These are phyloP conservation scores for Paedocypris sp. DNA, from an alignment of 2,113 vertebrate genomes.

Conservation along the genomic window DNA sequence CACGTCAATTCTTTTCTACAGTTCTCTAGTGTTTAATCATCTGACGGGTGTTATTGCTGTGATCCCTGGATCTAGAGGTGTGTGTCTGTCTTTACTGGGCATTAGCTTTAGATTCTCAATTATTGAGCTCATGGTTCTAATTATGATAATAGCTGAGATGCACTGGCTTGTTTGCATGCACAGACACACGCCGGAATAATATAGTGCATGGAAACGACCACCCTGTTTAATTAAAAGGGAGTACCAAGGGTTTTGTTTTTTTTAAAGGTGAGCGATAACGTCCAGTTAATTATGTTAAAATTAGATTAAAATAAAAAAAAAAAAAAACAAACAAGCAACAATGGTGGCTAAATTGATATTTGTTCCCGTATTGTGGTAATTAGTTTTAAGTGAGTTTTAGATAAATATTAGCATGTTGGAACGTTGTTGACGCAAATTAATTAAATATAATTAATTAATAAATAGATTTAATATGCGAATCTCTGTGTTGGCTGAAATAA, in stretches of 20 bases:
- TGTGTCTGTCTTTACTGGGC: conserved; percentile 23
- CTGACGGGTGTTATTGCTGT: conserved; percentile 1
- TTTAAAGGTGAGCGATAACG: conserved; percentile 35
- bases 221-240: conserved; percentile 39
- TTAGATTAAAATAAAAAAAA: conserved; percentile 6
- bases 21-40: conserved; percentile 1
- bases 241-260: conserved; percentile 31
- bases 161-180: conserved; percentile 36
- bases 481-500: too few species aligned
- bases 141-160: conserved; percentile 25
- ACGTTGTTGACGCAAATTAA: too few species aligned
- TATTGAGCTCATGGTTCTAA: conserved; percentile 34
- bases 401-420: conserved; percentile 17
- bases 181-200: conserved; percentile 36
- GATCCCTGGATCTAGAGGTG: conserved; percentile 15
- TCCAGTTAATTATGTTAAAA: conserved; percentile 32
- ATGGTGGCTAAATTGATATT: conserved; percentile 23
- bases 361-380: not conserved
- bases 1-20: too few species aligned
- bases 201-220: conserved; percentile 21
- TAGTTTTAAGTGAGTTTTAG: conserved; percentile 14
- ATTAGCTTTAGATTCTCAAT: conserved; percentile 27
- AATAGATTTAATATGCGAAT: too few species aligned
- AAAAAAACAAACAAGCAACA: conserved; percentile 7
- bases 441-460: too few species aligned